Evolutionary conservation across 2,888 invertebrate species (phyloP), one percentile per base, ranked within the genome.

Genomic region (Tipula lateralis): DNA sequence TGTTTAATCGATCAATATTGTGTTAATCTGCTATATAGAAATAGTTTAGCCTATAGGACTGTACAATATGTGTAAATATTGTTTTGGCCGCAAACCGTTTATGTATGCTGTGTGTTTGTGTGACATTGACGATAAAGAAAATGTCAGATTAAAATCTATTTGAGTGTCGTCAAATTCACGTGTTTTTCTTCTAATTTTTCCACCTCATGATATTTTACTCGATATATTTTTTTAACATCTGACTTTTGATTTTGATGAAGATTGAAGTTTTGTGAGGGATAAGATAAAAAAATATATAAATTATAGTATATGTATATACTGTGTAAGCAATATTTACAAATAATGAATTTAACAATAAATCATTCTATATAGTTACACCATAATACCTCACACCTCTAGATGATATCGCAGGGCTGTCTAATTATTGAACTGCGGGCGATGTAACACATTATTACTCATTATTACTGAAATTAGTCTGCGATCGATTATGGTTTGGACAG

Each of bases 191-290:
- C 24, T 66, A 66, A 66, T 66, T 66, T 66, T 66, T 9, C 66
- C 9, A 66, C 66, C 66, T 66, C 44, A 66, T 44, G 44, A 16
- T 16, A 44, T 66, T 66, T 66, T 66, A 16, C 16, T n/a, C n/a
- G n/a, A n/a, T n/a, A n/a, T n/a, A n/a, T 66, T 9, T 66, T 66
- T 66, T 24, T 66, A 44, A 44, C 16, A 16, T 66, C 24, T 66
- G 66, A 66, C 66, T 66, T 66, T 66, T 66, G 66, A 66, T 66
- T 66, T 66, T 66, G 66, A 66, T 66, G 66, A 66, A 66, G 66
- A 66, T 66, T 66, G 66, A 66, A 66, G 66, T 66, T 24, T 66
- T 66, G 66, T 66, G 66, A 0, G 66, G 13, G 7, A 24, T 66
- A 12, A 13, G 66, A 66, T 66, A 24, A 24, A 66, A 39, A 13